Base-by-base conservation (phyloP, 2,888 invertebrate genomes). In the Andrena bucephala region DNA sequence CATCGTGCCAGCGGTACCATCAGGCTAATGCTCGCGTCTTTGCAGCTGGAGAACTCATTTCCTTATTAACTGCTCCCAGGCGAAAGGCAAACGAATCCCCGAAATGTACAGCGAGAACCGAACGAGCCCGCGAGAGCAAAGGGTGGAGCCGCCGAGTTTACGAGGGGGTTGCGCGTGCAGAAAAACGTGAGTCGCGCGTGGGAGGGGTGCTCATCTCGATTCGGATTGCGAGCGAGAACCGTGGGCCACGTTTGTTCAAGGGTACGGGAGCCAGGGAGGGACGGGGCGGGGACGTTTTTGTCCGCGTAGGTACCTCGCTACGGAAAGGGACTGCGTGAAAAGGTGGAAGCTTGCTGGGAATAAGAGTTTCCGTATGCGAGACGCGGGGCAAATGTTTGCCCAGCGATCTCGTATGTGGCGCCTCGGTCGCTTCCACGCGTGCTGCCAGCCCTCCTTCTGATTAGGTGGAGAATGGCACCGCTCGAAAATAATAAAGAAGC, bases 371-470 rank as follows among this genome's bases (percentile, higher is more conserved):
- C 67, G 75, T 62, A 76, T 71, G 54, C 65, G 50, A 74, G 77
- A 73, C 57, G 65, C 73, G 74, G 57, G 24, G 74, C 16, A 77
- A 63, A 73, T 77, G 72, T 73, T 73, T 76, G 54, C 59, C 57
- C 42, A 50, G 54, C 74, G 73, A 59, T 72, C 57, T 57, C 62
- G 54, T 72, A 20, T 24, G 42, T 42, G 31, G 36, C 16, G 29
- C 36, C 36, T n/a, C 63, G 71, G 31, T 62, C 66, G 69, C 8
- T 36, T 48, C 59, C 42, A 67, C 42, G 52, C 57, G 16, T 3
- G 57, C 33, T 29, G 24, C 36, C 27, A 60, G 59, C 69, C 70
- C 20, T 8, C 33, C 27, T 50, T 50, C 54, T 69, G 71, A 76
- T 70, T 70, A 74, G 59, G 31, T 36, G n/a, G 60, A 31, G 70